Evolutionary conservation across 2,797 vertebrate genomes (phyloP), one percentile per base, ranked within the genome.

Genomic region (Tinamus major): DNA sequence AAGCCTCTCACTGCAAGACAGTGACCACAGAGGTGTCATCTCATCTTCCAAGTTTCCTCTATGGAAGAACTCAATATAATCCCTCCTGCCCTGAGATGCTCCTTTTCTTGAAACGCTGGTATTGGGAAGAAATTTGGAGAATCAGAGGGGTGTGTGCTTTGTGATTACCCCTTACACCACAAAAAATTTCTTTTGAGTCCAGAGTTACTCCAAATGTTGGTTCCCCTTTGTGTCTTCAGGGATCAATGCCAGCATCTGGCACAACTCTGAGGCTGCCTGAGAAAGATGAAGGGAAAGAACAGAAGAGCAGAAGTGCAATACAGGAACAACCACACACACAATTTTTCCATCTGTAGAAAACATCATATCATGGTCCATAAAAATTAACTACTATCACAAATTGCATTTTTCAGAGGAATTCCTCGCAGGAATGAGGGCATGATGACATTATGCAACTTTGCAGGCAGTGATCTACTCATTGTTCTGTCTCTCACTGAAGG

Each of bases 311-410:
- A 63, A 59, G 29, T 17, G 10, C 39, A 67, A 56, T 5, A 29
- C 0, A 0, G 6, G 15, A 82, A 76, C 6, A 83, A 75, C 3
- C 4, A 37, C 5, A 23, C 5, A 33, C 4, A 14, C 72, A 13
- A 13, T 56, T 35, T 56, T 70, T 79, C 26, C 56, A 5, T 19
- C 44, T 37, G 8, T 2, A 78, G 48, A 64, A 93, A 62, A 77
- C 8, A 59, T 3, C 2, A 1, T 4, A 1, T 23, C 3, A 6
- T 4, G 14, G 33, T 51, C 55, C 15, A 49, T 27, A 33, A 69
- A 64, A 21, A 61, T 3, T 1, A 26, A 33, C 59, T 46, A 41
- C 5, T 20, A 39, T 2, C 1, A 68, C 29, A 61, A 78, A 58
- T 21, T 18, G 5, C 48, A 10, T 55, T 49, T 71, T 80, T 48